Evolutionary conservation across 2,113 vertebrate species (phyloP).

Genomic region (Mastomys natalensis): DNA sequence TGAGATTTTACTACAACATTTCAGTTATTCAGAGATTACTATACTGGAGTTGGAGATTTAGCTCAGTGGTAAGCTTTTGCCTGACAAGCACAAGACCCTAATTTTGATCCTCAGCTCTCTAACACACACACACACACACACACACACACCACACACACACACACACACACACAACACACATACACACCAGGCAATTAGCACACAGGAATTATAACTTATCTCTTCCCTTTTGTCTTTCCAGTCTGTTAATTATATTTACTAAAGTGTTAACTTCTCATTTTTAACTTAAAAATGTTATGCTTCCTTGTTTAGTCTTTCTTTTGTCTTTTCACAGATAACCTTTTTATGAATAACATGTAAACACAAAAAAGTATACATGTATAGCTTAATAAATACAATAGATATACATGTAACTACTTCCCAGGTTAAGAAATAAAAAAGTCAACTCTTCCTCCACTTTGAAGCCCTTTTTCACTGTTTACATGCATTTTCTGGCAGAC

Average conservation of each 20-base stretch:
- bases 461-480: not conserved
- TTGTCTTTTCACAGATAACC: not conserved
- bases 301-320: conserved; percentile 29
- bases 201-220: not conserved
- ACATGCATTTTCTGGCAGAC: not conserved
- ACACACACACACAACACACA: not conserved
- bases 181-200: not conserved
- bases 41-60: not conserved
- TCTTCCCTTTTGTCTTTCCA: conserved; percentile 30
- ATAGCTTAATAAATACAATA: conserved; percentile 19
- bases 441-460: not conserved
- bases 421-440: conserved; percentile 35
- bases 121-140: not conserved
- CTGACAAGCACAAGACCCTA: not conserved
- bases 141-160: not conserved
- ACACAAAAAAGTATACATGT: not conserved
- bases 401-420: conserved; percentile 5
- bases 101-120: not conserved
- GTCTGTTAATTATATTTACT: conserved; percentile 44
- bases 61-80: not conserved
- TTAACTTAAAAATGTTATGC: not conserved
- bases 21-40: conserved; percentile 46
- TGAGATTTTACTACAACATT: conserved; percentile 17
- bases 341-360: conserved; percentile 25
- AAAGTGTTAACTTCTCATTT: not conserved